Percentiles rank a stretch among this genome's conserved stretches.
phyloP scores from a whole-genome alignment of 2,888 invertebrate species.

The Ptilodon capucinus region DNA sequence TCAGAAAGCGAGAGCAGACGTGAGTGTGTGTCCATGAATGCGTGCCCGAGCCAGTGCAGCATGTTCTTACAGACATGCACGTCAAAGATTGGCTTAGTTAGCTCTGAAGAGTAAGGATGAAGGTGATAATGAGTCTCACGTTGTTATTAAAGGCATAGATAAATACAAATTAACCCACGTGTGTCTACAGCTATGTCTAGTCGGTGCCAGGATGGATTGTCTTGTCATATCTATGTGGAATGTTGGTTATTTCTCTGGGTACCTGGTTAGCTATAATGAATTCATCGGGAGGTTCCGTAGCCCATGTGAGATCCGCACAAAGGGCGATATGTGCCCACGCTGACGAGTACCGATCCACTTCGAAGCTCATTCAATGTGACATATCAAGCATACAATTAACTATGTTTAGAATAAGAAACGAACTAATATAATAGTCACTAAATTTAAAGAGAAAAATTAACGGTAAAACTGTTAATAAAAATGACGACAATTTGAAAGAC shows the following conservation, averaged over 20 bases:
- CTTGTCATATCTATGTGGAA: background rate
- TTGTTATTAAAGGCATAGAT: background rate
- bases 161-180: background rate
- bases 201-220: too few species aligned
- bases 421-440: slow-evolving; percentile 74
- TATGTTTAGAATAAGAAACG: slow-evolving; percentile 68
- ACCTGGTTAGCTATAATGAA: slow-evolving; percentile 78
- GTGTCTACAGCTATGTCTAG: too few species aligned
- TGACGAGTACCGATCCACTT: slow-evolving; percentile 75
- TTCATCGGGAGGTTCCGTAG: slow-evolving; percentile 74
- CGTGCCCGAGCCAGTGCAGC: too few species aligned
- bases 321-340: slow-evolving; percentile 80
- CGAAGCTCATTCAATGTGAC: slow-evolving; percentile 82
- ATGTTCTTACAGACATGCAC: too few species aligned
- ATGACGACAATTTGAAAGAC: slow-evolving; percentile 79
- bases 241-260: slow-evolving; percentile 12
- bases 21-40: too few species aligned
- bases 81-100: too few species aligned
- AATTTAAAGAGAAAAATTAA: slow-evolving; percentile 72
- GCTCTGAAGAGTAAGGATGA: background rate
- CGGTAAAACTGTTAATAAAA: slow-evolving; percentile 77
- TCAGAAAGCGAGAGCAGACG: too few species aligned
- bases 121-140: background rate
- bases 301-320: slow-evolving; percentile 80
- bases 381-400: slow-evolving; percentile 73